Evolutionary conservation across 2,797 vertebrate genomes (phyloP), one percentile per base, ranked within the genome.

Genomic region (Rhinogobio ventralis): DNA sequence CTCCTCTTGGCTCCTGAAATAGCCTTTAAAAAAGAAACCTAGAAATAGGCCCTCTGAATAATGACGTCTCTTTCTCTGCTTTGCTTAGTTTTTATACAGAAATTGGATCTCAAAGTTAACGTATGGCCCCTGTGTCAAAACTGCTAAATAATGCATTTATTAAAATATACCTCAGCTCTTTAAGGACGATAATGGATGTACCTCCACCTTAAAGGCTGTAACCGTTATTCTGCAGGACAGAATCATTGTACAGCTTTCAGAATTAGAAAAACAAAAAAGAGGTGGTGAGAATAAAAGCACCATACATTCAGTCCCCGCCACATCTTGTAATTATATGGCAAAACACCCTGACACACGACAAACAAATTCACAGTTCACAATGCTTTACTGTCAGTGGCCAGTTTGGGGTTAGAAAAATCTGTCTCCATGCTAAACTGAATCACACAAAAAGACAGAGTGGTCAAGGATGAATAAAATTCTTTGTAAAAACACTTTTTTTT

Each of bases 1-100:
- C 88, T 91, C 94, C 93, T 92, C 94, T 94, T 93, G 91, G 91
- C 90, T 91, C 94, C 94, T 94, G 93, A 95, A 96, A 96, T 95
- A 96, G 94, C 90, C 90, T 91, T 94, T 93, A 95, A 92, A 94
- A 86, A 95, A 85, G 93, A 94, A 86, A 90, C 93, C 92, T 95
- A 67, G 94, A 94, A 95, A 95, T 94, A 95, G 93, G 91, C 91
- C 87, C 71, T 60, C 89, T 90, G 91, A 93, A 94, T 94, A 88
- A 94, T 89, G 94, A 94, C 91, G 91, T 91, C 93, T 89, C 90
- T 90, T 87, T 91, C 88, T 90, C 90, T 92, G 87, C 91, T 89
- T 90, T 92, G 91, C 92, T 93, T 94, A 91, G 87, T 93, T 95
- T 93, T 93, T 88, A 93, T 87, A 5, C 91, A 92, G 91, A 72